Conservation (phyloP, 2,797 vertebrate species). For the Ispidina lecontei region DNA sequence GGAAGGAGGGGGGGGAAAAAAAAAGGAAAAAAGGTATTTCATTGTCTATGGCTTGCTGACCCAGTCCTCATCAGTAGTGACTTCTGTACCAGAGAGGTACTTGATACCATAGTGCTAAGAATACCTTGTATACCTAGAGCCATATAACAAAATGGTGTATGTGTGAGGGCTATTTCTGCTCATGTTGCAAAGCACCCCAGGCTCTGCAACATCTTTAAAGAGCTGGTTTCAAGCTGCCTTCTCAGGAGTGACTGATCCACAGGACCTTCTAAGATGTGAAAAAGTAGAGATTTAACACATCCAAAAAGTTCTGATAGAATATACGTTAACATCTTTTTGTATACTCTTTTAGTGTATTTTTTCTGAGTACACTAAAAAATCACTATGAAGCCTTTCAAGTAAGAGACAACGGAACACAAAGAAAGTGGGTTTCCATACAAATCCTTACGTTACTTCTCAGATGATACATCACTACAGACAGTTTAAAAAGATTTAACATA, state of each 20-base stretch:
- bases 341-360: too few species aligned
- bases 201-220: neutral
- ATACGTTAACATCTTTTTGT: neutral
- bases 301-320: neutral
- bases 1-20: too few species aligned
- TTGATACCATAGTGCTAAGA: neutral
- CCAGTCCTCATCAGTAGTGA: neutral
- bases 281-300: neutral
- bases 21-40: neutral
- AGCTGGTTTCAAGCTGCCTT: neutral
- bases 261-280: neutral
- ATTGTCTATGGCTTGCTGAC: neutral
- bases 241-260: neutral
- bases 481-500: constrained; percentile 20
- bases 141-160: rapidly evolving
- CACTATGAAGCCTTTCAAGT: constrained; percentile 19
- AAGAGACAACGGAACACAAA: constrained; percentile 23
- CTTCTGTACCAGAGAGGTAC: neutral
- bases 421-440: neutral
- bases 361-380: neutral
- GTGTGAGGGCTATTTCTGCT: neutral
- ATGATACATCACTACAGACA: constrained; percentile 27
- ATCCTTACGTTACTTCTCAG: neutral
- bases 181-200: neutral
- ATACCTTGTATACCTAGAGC: rapidly evolving